Evolutionary conservation across 2,797 vertebrate genomes (phyloP).

Genomic region (Gymnopithys bicolor): DNA sequence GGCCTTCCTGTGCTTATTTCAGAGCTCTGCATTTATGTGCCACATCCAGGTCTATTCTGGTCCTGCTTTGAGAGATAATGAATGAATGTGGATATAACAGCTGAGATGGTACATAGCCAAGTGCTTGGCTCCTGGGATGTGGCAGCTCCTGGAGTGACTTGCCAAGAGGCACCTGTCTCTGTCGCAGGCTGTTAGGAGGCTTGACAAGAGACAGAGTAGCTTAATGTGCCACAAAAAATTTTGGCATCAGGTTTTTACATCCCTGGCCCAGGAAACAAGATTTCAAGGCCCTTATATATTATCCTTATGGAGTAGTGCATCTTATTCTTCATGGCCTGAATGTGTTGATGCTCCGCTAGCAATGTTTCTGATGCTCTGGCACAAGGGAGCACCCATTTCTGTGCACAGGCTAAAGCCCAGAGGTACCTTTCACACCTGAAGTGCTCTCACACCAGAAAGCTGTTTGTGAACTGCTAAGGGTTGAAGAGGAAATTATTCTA

Average conservation of each 20-base stretch:
- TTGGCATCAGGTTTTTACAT: neutral
- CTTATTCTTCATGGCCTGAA: neutral
- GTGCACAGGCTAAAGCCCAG: neutral
- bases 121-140: conserved; percentile 18
- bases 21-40: neutral
- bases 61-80: conserved; percentile 29
- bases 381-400: neutral
- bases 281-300: neutral
- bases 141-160: conserved; percentile 18
- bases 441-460: neutral
- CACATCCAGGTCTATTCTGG: neutral
- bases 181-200: neutral
- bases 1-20: neutral
- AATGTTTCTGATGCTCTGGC: neutral
- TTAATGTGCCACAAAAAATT: conserved; percentile 21
- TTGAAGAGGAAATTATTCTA: neutral
- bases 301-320: neutral
- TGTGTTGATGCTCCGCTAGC: neutral
- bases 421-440: neutral
- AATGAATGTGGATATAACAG: conserved; percentile 10
- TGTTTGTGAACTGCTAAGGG: neutral
- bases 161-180: conserved; percentile 51
- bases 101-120: neutral
- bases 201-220: conserved; percentile 28
- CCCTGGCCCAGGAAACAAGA: neutral